Evolutionary conservation across 2,888 invertebrate genomes (phyloP), one percentile per base, ranked within the genome.

Genomic region (Thymelicus sylvestris): DNA sequence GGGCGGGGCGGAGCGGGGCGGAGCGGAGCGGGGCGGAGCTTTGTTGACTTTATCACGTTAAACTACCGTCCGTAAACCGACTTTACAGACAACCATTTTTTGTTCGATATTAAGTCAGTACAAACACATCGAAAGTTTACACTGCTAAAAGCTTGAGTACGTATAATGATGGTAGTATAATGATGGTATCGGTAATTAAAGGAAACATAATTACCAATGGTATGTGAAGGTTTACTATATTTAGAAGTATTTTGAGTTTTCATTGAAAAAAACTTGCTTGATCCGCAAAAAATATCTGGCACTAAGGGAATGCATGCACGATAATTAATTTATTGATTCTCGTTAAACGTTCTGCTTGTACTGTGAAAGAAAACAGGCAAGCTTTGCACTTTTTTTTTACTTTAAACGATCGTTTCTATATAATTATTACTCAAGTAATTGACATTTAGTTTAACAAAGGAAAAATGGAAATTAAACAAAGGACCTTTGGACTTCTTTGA

Each of bases 311-410:
- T 85, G 86, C 81, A 79, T 81, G 82, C 83, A 79, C 82, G 82
- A 81, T 81, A 89, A 90, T 89, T 90, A 89, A 89, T 89, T 87
- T 83, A 85, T 81, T 80, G 81, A 82, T 85, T 87, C 83, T 80
- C 83, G 80, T 83, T 87, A 88, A 81, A 78, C 75, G 83, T 81
- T 80, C 79, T 78, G 75, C 62, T 74, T 75, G 73, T 72, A 72
- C 74, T 75, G 52, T n/a, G 41, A 63, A 41, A 12, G 73, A 76
- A 69, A 38, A 62, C 55, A 47, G 15, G 24, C 62, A 63, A 52
- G 50, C 50, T 52, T 52, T 52, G 50, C 15, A 52, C 24, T 48
- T 63, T 63, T 63, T 63, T 63, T 63, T n/a, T n/a, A 8, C 7
- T 47, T 62, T 47, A 19, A 24, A 13, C 38, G 24, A n/a, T 44